Evolutionary conservation across 2,888 invertebrate genomes (phyloP), one percentile per base, ranked within the genome.

Genomic region (Margaritifera margaritifera): DNA sequence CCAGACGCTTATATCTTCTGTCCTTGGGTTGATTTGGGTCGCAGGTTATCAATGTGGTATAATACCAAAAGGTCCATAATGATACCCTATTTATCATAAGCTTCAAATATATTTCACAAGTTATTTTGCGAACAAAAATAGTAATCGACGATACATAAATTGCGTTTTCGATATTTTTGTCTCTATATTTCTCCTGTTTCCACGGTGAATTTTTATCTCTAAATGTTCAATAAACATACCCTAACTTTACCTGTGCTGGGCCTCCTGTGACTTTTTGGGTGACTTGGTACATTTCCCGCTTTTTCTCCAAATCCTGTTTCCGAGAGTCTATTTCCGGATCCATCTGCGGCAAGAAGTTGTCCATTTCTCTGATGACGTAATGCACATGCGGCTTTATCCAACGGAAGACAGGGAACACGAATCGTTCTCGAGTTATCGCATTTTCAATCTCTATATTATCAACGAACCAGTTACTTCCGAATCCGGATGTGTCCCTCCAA

Each of bases 401-500:
- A 11, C 90, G 82, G 69, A 89, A 79, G 4, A 91, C 79, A 2
- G 91, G 91, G 69, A 88, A 88, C 58, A 84, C 75, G 64, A 74
- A 85, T 18, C 69, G 77, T 53, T 76, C 67, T 42, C 78, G 76
- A 24, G 73, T 77, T 19, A 65, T 56, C 20, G 73, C 57, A 56
- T 81, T 75, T 60, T 83, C 80, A 1, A 87, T 80, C 11, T 79
- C 75, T 19, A 88, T 77, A n/a, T 77, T 81, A 62, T 87, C 86
- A n/a, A 86, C 80, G 64, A 78, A 90, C 91, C 91, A 91, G 64
- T 87, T 84, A 57, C 85, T 82, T 0, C 78, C 84, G 3, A 88
- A 42, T 4, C 88, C 89, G 1, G 69, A 69, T 19, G 76, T 76
- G 64, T 90, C 89, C n/a, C 90, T 72, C 86, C 88, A 89, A 18